These are phyloP conservation scores for Pygoscelis adeliae DNA, from an alignment of 2,113 vertebrate genomes.

Conservation along the genomic window DNA sequence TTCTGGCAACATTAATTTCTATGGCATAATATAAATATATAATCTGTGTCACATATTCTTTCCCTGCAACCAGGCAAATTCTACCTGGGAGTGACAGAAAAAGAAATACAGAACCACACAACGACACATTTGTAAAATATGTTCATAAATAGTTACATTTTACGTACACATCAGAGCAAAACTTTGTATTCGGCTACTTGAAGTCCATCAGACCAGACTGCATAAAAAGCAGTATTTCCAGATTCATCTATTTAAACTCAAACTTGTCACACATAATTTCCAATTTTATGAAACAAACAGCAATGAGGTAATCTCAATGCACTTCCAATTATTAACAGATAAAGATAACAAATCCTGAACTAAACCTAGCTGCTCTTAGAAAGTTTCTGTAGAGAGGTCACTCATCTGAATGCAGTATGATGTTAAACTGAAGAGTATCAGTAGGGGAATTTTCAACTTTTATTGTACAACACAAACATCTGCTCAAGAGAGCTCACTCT, in stretches of 20 bases:
- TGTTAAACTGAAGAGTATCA: background rate
- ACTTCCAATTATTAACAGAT: background rate
- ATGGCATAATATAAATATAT: background rate
- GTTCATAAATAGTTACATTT: background rate
- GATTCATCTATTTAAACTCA: constrained; percentile 7
- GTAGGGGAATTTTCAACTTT: background rate
- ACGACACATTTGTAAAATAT: background rate
- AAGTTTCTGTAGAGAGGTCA: background rate
- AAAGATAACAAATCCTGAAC: constrained; percentile 19
- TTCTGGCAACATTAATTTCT: background rate
- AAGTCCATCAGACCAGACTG: background rate
- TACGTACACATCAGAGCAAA: background rate
- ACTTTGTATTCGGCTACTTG: background rate
- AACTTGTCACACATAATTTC: background rate
- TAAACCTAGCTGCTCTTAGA: background rate
- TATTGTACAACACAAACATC: background rate
- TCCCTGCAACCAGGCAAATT: background rate
- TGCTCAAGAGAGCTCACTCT: background rate
- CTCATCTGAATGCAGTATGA: background rate
- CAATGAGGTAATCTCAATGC: background rate
- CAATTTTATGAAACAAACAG: constrained; percentile 10
- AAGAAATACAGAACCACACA: background rate
- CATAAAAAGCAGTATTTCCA: constrained; percentile 16
- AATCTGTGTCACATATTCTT: background rate
- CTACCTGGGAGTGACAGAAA: background rate